phyloP scores from a whole-genome alignment of 2,888 invertebrate genomes.

The Lepidocyrtinus sp. region DNA sequence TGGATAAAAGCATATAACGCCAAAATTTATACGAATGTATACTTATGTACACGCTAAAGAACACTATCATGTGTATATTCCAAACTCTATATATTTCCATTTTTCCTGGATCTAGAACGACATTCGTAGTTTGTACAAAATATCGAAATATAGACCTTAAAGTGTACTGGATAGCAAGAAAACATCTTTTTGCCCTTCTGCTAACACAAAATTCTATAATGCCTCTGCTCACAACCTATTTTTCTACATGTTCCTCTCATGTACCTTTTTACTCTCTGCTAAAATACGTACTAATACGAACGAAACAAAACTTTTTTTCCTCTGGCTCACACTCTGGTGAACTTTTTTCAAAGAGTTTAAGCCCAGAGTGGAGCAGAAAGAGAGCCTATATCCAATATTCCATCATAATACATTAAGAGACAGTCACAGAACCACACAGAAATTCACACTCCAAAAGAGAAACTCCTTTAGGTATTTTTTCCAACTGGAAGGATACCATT shows the following conservation, averaged over 20 bases:
- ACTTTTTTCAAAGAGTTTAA: neutral
- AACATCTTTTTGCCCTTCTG: neutral
- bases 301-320: neutral
- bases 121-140: neutral
- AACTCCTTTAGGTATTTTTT: neutral
- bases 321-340: neutral
- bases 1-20: too few relatives aligned
- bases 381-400: neutral
- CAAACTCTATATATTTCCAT: too few relatives aligned
- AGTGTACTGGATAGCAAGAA: neutral
- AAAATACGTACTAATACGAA: neutral
- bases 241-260: neutral
- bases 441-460: neutral
- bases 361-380: too few relatives aligned
- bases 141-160: neutral
- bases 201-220: neutral
- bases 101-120: too few relatives aligned
- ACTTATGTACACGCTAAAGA: too few relatives aligned
- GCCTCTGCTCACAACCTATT: neutral
- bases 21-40: too few relatives aligned
- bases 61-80: too few relatives aligned
- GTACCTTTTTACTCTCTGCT: neutral
- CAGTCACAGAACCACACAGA: neutral
- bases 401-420: neutral
- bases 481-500: neutral